A percentile compares a stretch with the other conserved stretches of the same genome.
phyloP scores from a whole-genome alignment of 2,797 vertebrate species.

The Vireo griseus region DNA sequence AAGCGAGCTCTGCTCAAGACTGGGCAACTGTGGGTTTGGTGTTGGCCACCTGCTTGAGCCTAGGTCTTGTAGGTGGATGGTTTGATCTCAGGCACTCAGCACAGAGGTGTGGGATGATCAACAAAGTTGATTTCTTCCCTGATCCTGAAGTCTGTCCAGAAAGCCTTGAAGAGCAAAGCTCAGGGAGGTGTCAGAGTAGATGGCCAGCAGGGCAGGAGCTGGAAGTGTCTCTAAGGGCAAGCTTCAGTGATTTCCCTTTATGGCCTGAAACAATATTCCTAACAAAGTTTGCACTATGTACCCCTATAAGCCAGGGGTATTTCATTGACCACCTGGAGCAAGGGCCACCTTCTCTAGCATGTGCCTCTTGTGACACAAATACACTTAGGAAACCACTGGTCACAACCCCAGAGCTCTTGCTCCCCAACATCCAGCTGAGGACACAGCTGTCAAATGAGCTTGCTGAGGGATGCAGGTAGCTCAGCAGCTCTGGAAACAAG shows the following conservation, averaged over 20 bases:
- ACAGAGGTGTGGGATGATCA: rapidly evolving
- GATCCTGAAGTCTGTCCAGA: neutral
- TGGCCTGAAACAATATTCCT: neutral
- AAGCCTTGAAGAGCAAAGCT: neutral
- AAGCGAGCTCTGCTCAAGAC: neutral
- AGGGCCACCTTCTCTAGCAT: neutral
- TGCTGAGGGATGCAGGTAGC: neutral
- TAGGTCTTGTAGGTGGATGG: neutral
- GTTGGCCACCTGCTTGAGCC: neutral
- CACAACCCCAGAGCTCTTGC: neutral
- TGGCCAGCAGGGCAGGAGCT: neutral
- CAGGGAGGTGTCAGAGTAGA: neutral
- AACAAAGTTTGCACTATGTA: neutral
- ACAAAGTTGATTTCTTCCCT: neutral
- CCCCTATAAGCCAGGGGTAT: neutral
- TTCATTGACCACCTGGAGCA: neutral
- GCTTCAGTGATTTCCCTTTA: neutral
- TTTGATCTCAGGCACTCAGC: neutral
- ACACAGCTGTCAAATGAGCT: neutral
- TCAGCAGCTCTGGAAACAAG: neutral
- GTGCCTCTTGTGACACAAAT: neutral
- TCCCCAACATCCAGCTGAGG: neutral
- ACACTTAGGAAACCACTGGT: neutral
- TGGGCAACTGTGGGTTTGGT: neutral
- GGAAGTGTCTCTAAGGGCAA: neutral